Evolutionary conservation across 1,140 invertebrate species (phyloP).

Genomic region (Platyscapa corneri): DNA sequence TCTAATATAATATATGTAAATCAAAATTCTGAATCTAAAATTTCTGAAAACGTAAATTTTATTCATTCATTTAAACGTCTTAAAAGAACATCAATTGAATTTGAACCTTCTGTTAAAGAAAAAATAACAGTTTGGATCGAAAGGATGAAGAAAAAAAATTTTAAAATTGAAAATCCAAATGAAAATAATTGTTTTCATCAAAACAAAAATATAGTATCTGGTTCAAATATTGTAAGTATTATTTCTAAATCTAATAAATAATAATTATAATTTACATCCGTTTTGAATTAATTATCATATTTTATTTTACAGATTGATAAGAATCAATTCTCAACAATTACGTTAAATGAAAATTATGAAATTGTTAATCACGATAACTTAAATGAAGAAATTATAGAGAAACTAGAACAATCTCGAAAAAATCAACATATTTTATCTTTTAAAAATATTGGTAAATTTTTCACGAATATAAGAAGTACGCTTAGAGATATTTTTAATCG

Average conservation of each 20-base stretch:
- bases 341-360: neutral
- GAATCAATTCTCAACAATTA: neutral
- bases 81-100: constrained; percentile 53
- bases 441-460: constrained; percentile 53
- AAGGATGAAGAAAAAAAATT: constrained; percentile 41
- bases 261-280: neutral
- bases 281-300: neutral
- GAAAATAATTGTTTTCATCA: constrained; percentile 42
- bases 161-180: neutral
- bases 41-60: constrained; percentile 50
- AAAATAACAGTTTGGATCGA: constrained; percentile 40
- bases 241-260: neutral
- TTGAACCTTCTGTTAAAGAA: constrained; percentile 22
- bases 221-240: constrained; percentile 23
- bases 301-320: neutral
- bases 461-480: constrained; percentile 53
- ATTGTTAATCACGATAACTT: neutral
- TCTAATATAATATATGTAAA: constrained; percentile 67
- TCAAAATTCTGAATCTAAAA: constrained; percentile 59
- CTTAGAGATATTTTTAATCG: constrained; percentile 55
- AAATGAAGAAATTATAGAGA: neutral
- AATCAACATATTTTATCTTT: constrained; percentile 39
- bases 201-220: constrained; percentile 31
- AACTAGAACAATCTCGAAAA: neutral
- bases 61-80: constrained; percentile 56